Evolutionary conservation across 2,113 vertebrate genomes (phyloP).

Genomic region (Triplophysa siluroides): DNA sequence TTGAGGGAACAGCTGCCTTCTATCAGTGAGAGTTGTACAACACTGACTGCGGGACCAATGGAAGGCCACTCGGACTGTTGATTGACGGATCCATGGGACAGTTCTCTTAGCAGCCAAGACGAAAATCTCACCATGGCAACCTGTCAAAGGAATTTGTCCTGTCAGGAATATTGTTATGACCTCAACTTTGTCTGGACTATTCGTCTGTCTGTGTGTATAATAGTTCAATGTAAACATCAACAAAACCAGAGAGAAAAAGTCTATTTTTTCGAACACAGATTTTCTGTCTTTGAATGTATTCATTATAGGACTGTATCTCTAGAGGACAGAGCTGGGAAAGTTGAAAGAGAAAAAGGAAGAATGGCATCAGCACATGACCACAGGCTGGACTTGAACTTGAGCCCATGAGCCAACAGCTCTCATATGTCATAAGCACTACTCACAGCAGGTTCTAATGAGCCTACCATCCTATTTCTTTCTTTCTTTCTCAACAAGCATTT

Average conservation of each 20-base stretch:
- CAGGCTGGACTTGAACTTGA: too few species aligned
- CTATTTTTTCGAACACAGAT: too few species aligned
- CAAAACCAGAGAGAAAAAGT: too few species aligned
- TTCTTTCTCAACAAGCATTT: not conserved
- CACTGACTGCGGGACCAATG: constrained; percentile 13
- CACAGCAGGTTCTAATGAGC: too few species aligned
- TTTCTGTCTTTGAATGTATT: too few species aligned
- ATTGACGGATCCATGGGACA: constrained; percentile 26
- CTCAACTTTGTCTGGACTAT: not conserved
- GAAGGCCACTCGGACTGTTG: not conserved
- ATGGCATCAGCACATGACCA: too few species aligned
- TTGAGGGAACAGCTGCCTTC: constrained; percentile 34
- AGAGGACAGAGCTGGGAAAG: too few species aligned
- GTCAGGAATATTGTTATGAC: not conserved
- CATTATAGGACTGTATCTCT: too few species aligned
- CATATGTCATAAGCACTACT: too few species aligned
- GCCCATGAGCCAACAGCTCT: too few species aligned
- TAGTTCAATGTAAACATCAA: too few species aligned
- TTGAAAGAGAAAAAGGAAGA: too few species aligned
- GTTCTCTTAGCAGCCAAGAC: not conserved
- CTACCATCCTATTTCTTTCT: not conserved
- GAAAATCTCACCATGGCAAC: constrained; percentile 14
- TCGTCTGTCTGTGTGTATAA: not conserved
- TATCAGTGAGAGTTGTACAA: constrained; percentile 6
- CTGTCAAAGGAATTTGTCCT: not conserved